Base-by-base conservation (phyloP, 2,888 invertebrate genomes). In the Phoronis australis region DNA sequence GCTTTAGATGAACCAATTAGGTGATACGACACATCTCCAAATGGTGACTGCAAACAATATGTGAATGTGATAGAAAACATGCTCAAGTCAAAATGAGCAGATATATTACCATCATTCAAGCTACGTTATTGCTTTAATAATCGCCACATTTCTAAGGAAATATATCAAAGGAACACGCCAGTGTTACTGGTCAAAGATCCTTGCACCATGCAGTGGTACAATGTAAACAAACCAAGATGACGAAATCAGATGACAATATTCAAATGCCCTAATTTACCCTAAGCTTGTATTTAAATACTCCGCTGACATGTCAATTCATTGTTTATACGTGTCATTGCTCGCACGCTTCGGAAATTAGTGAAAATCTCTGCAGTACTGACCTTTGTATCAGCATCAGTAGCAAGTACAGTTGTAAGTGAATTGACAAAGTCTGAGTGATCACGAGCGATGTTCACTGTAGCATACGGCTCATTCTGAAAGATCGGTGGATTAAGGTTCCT, bases 401-500 rank as follows among this genome's bases (percentile, higher is more conserved):
- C 68, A 2, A 52, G 52, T 18, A 68, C 61, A 1, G 45, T 44
- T 37, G 51, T 39, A 18, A 69, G 50, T n/a, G n/a, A 38, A 3
- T 24, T 25, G 38, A 56, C 3, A 3, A 45, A 2, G 2, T 18
- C 9, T 5, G 35, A 37, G 24, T 37, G 37, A 4, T 2, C 31
- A 18, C 64, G 66, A 18, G 56, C 48, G 21, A n/a, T n/a, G n/a
- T n/a, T n/a, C n/a, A n/a, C n/a, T n/a, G n/a, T n/a, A 12, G 35
- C 9, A 35, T 62, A 61, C 0, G 60, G 57, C 23, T 58, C 61
- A 27, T 57, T 52, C n/a, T 45, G 37, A 50, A 66, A 66, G 18
- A 42, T 87, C 9, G 71, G 70, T 4, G 62, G 50, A 44, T 56
- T 55, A 38, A 62, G 60, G 52, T 70, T 70, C 23, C 69, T 55